A percentile compares a stretch with the other conserved stretches of the same genome.
Conservation (phyloP, 2,888 invertebrate genomes). For the Eubasilissa splendida region DNA sequence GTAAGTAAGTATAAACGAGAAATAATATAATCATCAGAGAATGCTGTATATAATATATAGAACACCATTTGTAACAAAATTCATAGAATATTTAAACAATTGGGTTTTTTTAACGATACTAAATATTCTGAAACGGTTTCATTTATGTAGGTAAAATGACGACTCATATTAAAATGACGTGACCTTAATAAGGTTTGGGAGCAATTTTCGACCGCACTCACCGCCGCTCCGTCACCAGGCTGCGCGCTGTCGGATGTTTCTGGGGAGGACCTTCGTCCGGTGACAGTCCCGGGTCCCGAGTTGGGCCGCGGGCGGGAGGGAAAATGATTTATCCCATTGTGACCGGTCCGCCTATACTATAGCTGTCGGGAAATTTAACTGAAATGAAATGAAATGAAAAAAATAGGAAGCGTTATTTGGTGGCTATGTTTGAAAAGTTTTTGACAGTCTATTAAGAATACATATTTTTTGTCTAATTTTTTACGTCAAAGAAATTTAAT, state of each 20-base stretch:
- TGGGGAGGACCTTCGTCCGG: conserved; percentile 22
- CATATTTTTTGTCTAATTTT: not conserved
- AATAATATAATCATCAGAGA: too few species aligned
- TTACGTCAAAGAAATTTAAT: conserved; percentile 4
- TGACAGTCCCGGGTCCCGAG: not conserved
- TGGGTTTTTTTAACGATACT: too few species aligned
- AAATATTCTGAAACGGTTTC: too few species aligned
- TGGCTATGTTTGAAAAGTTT: not conserved
- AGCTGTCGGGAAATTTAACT: not conserved
- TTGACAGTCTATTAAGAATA: conserved; percentile 25
- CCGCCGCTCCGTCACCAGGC: not conserved
- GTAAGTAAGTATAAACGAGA: too few species aligned
- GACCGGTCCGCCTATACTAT: conserved; percentile 1
- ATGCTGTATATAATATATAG: too few species aligned
- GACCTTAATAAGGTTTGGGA: conserved; percentile 24
- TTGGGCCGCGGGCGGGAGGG: not conserved
- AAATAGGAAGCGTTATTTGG: not conserved
- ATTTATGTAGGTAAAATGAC: too few species aligned
- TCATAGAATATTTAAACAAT: too few species aligned
- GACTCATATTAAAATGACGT: conserved; percentile 24
- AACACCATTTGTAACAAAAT: too few species aligned
- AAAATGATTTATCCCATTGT: conserved; percentile 33
- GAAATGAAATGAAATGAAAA: not conserved
- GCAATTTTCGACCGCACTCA: not conserved
- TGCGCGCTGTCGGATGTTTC: conserved; percentile 8